Conservation (phyloP, 1,140 invertebrate species). For the Drosophila yakuba region DNA sequence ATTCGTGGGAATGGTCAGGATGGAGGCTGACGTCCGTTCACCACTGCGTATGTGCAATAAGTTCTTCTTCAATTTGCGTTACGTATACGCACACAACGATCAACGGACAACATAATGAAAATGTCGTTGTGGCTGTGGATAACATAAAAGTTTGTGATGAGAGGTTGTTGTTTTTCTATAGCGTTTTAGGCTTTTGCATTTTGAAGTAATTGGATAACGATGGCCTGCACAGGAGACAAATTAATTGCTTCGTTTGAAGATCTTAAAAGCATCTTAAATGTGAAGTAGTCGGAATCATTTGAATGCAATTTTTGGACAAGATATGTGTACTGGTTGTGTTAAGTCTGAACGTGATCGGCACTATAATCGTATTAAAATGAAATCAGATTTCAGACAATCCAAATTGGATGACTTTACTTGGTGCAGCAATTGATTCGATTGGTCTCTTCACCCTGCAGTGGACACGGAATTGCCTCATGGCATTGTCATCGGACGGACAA, state of each 20-base stretch:
- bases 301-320: background rate
- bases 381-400: conserved; percentile 5
- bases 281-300: too few relatives aligned
- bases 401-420: conserved; percentile 10
- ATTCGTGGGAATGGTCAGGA: conserved; percentile 17
- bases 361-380: background rate
- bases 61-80: conserved; percentile 30
- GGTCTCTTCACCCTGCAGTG: conserved; percentile 11
- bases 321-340: background rate
- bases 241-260: too few relatives aligned
- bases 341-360: too few relatives aligned
- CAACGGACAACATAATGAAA: conserved; percentile 28
- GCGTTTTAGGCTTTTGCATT: conserved; percentile 14
- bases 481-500: conserved; percentile 1
- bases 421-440: conserved; percentile 23
- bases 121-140: conserved; percentile 18
- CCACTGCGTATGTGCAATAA: conserved; percentile 43
- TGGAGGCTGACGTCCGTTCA: conserved; percentile 2
- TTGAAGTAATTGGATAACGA: conserved; percentile 20
- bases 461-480: conserved; percentile 3
- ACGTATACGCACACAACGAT: conserved; percentile 8
- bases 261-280: too few relatives aligned
- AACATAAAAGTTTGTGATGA: conserved; percentile 26
- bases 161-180: background rate
- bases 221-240: background rate